Conservation (phyloP, 2,888 invertebrate genomes). For the Drosophila buzzatii region DNA sequence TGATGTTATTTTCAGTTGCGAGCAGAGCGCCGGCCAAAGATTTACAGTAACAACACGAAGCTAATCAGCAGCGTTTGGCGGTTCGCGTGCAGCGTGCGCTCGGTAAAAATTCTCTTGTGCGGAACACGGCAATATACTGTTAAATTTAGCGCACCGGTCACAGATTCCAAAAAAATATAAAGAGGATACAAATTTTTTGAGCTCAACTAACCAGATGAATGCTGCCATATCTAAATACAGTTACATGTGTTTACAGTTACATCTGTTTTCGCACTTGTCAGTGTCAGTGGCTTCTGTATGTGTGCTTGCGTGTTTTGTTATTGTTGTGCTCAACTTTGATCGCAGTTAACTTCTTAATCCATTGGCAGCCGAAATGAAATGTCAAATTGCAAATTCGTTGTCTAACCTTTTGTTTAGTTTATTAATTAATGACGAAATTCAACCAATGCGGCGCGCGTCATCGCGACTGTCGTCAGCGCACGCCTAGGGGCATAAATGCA, state of each 20-base stretch:
- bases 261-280: slow-evolving; percentile 7
- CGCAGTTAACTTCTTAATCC: slow-evolving; percentile 32
- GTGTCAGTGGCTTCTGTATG: neutral
- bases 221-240: slow-evolving; percentile 14
- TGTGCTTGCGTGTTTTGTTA: slow-evolving; percentile 14
- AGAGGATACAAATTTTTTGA: slow-evolving; percentile 33
- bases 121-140: slow-evolving; percentile 58
- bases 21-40: slow-evolving; percentile 62
- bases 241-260: slow-evolving; percentile 13
- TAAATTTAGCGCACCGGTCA: slow-evolving; percentile 70
- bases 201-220: slow-evolving; percentile 51
- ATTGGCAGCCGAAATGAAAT: slow-evolving; percentile 40
- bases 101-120: slow-evolving; percentile 49
- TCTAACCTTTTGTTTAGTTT: slow-evolving; percentile 70
- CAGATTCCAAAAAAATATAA: slow-evolving; percentile 32
- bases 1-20: slow-evolving; percentile 74
- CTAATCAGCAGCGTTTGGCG: slow-evolving; percentile 68
- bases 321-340: slow-evolving; percentile 34
- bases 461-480: slow-evolving; percentile 67
- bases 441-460: slow-evolving; percentile 48
- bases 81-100: slow-evolving; percentile 70
- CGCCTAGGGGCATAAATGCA: slow-evolving; percentile 74
- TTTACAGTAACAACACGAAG: slow-evolving; percentile 79
- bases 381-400: slow-evolving; percentile 62
- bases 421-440: slow-evolving; percentile 78